Conservation (phyloP, 2,113 vertebrate genomes). For the Calyptomena viridis region DNA sequence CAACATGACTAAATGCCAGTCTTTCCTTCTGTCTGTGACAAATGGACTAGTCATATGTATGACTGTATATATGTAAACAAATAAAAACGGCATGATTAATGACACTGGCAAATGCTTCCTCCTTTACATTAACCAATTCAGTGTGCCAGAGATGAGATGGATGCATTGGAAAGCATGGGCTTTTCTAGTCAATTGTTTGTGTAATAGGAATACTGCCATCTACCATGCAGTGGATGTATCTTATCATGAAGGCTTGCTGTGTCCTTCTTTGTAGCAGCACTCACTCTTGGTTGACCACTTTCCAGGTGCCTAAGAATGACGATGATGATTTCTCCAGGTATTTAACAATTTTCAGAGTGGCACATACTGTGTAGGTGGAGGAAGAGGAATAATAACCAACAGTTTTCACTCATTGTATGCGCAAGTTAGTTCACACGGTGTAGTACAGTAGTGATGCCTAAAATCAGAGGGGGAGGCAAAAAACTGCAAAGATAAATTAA, state of each 20-base stretch:
- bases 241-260: neutral
- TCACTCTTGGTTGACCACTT: neutral
- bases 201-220: neutral
- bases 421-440: neutral
- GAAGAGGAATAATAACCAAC: neutral
- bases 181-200: neutral
- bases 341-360: neutral
- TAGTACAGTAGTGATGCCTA: neutral
- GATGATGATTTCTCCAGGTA: constrained; percentile 1
- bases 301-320: neutral
- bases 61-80: neutral
- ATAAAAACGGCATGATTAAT: neutral
- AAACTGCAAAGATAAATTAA: too few species aligned
- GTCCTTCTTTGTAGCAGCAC: neutral
- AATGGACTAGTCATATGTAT: neutral
- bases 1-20: neutral
- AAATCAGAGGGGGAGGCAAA: too few species aligned
- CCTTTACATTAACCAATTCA: neutral
- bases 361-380: neutral
- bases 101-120: neutral
- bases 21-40: neutral
- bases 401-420: neutral
- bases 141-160: neutral
- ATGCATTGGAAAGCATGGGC: neutral
- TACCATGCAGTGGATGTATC: neutral